phyloP scores from a whole-genome alignment of 1,140 invertebrate genomes.

The Asbolus verrucosus region DNA sequence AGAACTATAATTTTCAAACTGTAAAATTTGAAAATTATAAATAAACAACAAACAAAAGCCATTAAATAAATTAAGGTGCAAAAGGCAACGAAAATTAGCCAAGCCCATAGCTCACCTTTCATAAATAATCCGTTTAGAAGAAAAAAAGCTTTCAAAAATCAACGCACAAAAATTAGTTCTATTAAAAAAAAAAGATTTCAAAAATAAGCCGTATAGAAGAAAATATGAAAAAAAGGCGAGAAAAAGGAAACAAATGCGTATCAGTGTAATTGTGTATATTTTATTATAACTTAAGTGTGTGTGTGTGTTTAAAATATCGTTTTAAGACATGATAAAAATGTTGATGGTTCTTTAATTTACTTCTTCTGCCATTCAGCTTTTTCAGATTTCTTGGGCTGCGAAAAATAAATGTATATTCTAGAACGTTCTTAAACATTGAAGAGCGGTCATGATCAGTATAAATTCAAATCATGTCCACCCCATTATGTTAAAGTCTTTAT shows the following conservation, averaged over 20 bases:
- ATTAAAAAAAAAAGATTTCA: neutral
- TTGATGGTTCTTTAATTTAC: constrained; percentile 62
- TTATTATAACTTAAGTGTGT: constrained; percentile 10
- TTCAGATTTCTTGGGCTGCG: constrained; percentile 83
- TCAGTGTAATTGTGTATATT: constrained; percentile 38
- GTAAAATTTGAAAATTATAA: constrained; percentile 1
- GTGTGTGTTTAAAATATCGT: constrained; percentile 29
- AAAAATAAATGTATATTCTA: constrained; percentile 61
- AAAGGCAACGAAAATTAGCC: constrained; percentile 46
- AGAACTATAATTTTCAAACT: neutral
- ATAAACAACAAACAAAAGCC: constrained; percentile 12
- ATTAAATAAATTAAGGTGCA: constrained; percentile 31
- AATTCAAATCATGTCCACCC: neutral
- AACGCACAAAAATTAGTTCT: constrained; percentile 27
- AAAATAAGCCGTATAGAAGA: constrained; percentile 41
- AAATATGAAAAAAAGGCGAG: constrained; percentile 49
- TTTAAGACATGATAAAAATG: constrained; percentile 26
- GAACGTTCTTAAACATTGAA: neutral
- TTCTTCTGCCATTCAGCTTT: constrained; percentile 87
- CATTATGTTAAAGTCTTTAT: neutral
- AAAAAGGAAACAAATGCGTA: constrained; percentile 38
- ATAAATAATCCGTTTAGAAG: constrained; percentile 34
- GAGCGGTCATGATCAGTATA: neutral
- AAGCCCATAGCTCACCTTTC: constrained; percentile 51
- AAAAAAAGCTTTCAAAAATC: constrained; percentile 42